Evolutionary conservation across 2,888 invertebrate species (phyloP).

Genomic region (Andrena praecox): DNA sequence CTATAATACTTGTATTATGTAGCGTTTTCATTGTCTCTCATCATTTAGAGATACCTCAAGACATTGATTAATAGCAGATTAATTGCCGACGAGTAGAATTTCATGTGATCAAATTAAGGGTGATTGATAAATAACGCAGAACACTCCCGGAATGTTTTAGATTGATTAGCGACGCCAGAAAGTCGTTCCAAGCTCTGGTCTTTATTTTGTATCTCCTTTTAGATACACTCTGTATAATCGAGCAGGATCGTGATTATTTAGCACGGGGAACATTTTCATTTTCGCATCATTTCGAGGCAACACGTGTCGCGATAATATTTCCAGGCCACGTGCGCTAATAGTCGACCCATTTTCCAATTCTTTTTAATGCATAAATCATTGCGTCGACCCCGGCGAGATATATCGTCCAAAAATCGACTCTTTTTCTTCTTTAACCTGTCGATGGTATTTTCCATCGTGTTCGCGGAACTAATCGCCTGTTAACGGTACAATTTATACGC

Average conservation of each 20-base stretch:
- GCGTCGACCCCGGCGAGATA: constrained; percentile 7
- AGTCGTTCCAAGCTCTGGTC: not conserved
- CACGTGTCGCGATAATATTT: constrained; percentile 57
- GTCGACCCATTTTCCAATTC: constrained; percentile 58
- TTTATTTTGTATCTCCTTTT: not conserved
- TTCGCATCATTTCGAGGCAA: constrained; percentile 47
- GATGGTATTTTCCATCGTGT: constrained; percentile 39
- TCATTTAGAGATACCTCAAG: no score
- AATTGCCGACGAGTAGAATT: no score
- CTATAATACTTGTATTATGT: no score
- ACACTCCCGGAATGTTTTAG: no score
- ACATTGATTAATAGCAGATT: no score
- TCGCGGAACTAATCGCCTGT: constrained; percentile 2
- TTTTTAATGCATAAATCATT: constrained; percentile 56
- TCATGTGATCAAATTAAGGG: no score
- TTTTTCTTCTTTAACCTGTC: constrained; percentile 36
- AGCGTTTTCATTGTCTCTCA: no score
- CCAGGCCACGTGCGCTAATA: constrained; percentile 53
- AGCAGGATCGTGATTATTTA: constrained; percentile 15
- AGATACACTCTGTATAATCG: constrained; percentile 1
- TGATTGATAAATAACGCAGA: no score
- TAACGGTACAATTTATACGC: constrained; percentile 23
- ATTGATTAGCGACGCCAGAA: no score
- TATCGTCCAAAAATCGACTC: constrained; percentile 44
- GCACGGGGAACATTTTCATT: constrained; percentile 51